Conservation (phyloP, 2,113 vertebrate species). For the Tachuris rubrigastra region DNA sequence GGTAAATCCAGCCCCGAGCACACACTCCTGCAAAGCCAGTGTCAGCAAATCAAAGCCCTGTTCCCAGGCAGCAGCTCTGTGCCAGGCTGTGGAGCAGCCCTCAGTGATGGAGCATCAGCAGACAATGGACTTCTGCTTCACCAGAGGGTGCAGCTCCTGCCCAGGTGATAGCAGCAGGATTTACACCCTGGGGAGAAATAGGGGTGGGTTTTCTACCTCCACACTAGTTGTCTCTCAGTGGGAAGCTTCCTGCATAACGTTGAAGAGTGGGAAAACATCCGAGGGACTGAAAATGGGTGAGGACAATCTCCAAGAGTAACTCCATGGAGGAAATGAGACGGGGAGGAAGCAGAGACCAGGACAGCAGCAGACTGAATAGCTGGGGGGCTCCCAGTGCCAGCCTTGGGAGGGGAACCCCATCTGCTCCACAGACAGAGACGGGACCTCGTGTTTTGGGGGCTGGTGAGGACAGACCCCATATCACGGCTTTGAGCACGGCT, state of each 20-base stretch:
- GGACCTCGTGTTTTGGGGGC: not conserved
- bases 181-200: not conserved
- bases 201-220: not conserved
- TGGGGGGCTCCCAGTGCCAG: not conserved
- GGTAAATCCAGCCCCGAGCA: not conserved
- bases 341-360: not conserved
- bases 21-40: not conserved
- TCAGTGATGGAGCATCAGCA: not conserved
- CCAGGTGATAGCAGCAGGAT: not conserved
- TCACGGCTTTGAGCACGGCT: not conserved
- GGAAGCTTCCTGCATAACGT: accelerated
- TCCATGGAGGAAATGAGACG: not conserved
- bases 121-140: not conserved
- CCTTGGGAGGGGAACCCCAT: accelerated
- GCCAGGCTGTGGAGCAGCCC: not conserved
- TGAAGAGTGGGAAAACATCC: not conserved
- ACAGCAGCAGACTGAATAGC: not conserved
- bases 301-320: not conserved
- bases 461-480: accelerated
- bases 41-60: not conserved
- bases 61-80: not conserved
- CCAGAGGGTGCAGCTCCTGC: not conserved
- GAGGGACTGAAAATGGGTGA: not conserved
- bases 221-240: not conserved
- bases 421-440: not conserved